phyloP scores from a whole-genome alignment of 1,140 invertebrate genomes.

The Pomacea maculata region DNA sequence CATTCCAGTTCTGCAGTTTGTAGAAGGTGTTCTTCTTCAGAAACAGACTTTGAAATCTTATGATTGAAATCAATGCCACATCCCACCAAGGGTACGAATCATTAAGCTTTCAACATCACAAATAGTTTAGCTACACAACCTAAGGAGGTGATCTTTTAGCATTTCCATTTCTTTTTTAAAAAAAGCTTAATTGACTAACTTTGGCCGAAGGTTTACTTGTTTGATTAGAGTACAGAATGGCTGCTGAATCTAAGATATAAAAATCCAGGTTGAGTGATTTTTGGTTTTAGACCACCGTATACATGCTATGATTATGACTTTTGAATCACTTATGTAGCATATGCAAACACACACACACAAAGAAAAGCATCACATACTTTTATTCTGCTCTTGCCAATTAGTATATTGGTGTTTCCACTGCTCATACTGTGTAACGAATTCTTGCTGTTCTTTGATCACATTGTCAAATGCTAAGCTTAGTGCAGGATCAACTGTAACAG shows the following conservation, averaged over 20 bases:
- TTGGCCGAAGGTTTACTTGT: background rate
- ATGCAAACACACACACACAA: background rate
- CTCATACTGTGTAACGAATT: slow-evolving; percentile 62
- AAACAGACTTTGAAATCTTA: too few relatives aligned
- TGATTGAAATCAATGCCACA: too few relatives aligned
- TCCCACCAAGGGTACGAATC: too few relatives aligned
- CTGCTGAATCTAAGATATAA: background rate
- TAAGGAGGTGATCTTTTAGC: too few relatives aligned
- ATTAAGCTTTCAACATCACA: too few relatives aligned
- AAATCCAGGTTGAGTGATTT: background rate
- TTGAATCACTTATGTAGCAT: background rate
- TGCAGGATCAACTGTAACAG: slow-evolving; percentile 11
- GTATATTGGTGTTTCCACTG: slow-evolving; percentile 66
- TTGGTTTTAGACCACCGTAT: background rate
- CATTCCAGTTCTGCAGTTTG: too few relatives aligned
- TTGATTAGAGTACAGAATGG: background rate
- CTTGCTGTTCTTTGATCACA: slow-evolving; percentile 54
- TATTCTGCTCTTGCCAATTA: slow-evolving; percentile 65
- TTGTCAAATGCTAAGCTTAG: slow-evolving; percentile 33
- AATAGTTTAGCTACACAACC: too few relatives aligned
- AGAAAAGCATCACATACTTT: slow-evolving; percentile 43
- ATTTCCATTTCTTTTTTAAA: too few relatives aligned
- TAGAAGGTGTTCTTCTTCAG: too few relatives aligned
- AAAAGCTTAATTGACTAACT: background rate
- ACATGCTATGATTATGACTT: background rate